phyloP scores from a whole-genome alignment of 2,797 vertebrate species.

The Melanotaenia trifasciata region DNA sequence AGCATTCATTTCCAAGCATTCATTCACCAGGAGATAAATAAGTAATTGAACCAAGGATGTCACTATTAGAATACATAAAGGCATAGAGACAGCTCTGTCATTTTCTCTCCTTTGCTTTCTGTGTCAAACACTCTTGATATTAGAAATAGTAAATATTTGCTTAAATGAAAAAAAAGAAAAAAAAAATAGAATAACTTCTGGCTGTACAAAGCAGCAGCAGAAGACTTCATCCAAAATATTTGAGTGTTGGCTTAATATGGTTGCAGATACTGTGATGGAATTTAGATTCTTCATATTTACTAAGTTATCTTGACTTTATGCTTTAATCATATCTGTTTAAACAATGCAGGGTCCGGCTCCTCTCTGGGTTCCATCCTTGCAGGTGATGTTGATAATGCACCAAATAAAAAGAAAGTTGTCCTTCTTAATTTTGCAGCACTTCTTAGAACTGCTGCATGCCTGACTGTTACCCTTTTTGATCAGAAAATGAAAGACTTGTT shows the following conservation, averaged over 20 bases:
- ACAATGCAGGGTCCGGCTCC: too few relatives aligned
- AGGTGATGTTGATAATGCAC: too few relatives aligned
- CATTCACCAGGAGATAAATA: constrained; percentile 63
- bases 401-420: too few relatives aligned
- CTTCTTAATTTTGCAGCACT: too few relatives aligned
- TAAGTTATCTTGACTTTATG: too few relatives aligned
- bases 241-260: constrained; percentile 8
- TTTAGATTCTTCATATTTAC: too few relatives aligned
- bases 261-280: constrained; percentile 6
- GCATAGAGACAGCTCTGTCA: constrained; percentile 25
- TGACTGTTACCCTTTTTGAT: too few relatives aligned
- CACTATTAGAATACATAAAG: constrained; percentile 57
- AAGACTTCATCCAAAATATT: not conserved
- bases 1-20: constrained; percentile 33
- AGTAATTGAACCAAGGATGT: constrained; percentile 63
- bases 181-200: not conserved
- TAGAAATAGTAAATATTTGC: constrained; percentile 10
- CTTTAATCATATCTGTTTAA: too few relatives aligned
- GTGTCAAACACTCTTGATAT: constrained; percentile 7
- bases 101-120: constrained; percentile 1
- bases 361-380: too few relatives aligned
- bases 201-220: too few relatives aligned
- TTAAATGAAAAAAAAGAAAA: not conserved
- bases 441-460: too few relatives aligned
- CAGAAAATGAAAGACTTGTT: too few relatives aligned